Base-by-base conservation (phyloP, 2,113 vertebrate genomes). In the Cyanoramphus novaezelandiae region DNA sequence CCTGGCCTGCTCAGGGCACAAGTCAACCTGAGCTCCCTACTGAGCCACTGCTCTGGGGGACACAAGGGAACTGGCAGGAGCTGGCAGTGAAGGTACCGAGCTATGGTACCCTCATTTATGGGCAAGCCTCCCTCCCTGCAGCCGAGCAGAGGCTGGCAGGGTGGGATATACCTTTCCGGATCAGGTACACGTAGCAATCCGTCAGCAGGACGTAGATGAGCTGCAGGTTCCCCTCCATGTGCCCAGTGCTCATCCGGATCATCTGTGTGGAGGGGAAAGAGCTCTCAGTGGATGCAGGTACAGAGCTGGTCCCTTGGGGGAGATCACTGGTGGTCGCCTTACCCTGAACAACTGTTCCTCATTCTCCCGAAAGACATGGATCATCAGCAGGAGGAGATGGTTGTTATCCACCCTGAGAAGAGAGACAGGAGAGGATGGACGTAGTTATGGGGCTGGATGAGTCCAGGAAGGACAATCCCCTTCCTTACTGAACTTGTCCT, bases 341-440 rank as follows among this genome's bases (percentile, higher is more conserved):
- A 99, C 99, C 99, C 98, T 99, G 93, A 98, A 99, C n/a, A 99
- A 97, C 96, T 99, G 99, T 64, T 99, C 99, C 93, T 99, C 99
- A 0, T 99, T 99, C 97, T 99, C 99, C 96, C 99, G 98, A 79
- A 99, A 99, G 10, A 99, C 99, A 0, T 99, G 99, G 95, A 99
- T 99, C 99, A 99, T 99, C 90, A 99, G 98, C 41, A 99, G 98
- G 52, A 99, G 98, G n/a, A 99, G 92, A 84, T 99, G 99, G 96
- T 99, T 99, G 97, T 99, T 99, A 97, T 99, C 99, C 29, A 99
- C 99, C 92, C 99, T 99, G 98, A 41, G 87, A 88, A 71, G 24
- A 88, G 23, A 75, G 80, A 82, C 29, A 13, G 12, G 2, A 62
- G 14, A 89, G 19, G 62, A 69, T 49, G 69, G 35, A 13, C 17